A percentile compares a stretch with the other conserved stretches of the same genome.
phyloP scores from a whole-genome alignment of 2,797 vertebrate genomes.

The Anguilla megastoma region DNA sequence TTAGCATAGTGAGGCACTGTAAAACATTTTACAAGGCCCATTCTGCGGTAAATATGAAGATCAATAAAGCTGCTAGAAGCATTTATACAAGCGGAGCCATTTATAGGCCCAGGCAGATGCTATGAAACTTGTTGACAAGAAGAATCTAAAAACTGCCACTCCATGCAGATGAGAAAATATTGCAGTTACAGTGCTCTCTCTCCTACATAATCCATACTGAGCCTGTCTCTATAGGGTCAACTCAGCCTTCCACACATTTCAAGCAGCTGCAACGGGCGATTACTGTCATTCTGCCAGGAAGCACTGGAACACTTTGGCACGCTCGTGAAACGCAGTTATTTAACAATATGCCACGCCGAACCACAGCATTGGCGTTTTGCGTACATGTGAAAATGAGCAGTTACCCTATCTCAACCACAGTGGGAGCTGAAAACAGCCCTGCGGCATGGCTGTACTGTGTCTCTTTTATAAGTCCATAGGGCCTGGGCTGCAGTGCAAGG shows the following conservation, averaged over 20 bases:
- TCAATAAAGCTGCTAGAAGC: conserved; percentile 38
- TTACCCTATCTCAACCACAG: conserved; percentile 63
- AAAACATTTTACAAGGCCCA: conserved; percentile 52
- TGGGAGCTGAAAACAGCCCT: conserved; percentile 64
- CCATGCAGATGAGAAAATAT: conserved; percentile 3
- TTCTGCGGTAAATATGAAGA: conserved; percentile 55
- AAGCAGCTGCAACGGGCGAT: background rate
- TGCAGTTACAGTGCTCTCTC: background rate
- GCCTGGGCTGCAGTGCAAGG: conserved; percentile 60
- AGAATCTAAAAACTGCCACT: background rate
- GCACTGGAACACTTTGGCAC: conserved; percentile 47
- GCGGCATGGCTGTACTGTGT: conserved; percentile 59
- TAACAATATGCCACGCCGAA: conserved; percentile 62
- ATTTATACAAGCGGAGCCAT: conserved; percentile 9
- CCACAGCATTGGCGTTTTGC: conserved; percentile 62
- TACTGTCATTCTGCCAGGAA: conserved; percentile 40
- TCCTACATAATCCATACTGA: background rate
- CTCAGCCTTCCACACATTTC: background rate
- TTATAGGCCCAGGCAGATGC: conserved; percentile 6
- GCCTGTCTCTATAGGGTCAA: background rate
- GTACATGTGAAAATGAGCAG: conserved; percentile 68
- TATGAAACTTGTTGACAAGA: conserved; percentile 7
- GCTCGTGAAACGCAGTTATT: conserved; percentile 22
- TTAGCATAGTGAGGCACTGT: conserved; percentile 55
- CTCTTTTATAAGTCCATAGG: conserved; percentile 70